These are phyloP conservation scores for Eunapius fragilis DNA, from an alignment of 37 sponge, comb jelly and placozoan genomes.

Conservation along the genomic window DNA sequence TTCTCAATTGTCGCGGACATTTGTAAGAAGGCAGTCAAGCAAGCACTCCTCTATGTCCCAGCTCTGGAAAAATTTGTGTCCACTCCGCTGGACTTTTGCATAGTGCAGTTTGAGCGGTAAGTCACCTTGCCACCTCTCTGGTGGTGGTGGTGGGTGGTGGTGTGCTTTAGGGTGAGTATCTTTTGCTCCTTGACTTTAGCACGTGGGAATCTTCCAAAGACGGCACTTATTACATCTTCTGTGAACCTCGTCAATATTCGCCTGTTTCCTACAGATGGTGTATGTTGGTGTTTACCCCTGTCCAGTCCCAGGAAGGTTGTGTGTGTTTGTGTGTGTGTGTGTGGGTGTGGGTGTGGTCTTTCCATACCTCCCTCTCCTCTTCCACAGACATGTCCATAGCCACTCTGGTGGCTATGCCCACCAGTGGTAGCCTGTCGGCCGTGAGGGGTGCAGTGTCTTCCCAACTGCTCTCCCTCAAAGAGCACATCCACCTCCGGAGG, in stretches of 20 bases:
- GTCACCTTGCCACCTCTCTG: background rate
- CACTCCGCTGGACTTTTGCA: background rate
- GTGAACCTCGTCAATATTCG: slow-evolving; percentile 10
- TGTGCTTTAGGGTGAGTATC: background rate
- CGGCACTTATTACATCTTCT: slow-evolving; percentile 3
- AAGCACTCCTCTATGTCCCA: background rate
- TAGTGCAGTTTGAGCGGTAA: background rate
- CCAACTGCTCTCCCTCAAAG: slow-evolving; percentile 54
- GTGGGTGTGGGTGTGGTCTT: background rate
- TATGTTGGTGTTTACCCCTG: slow-evolving; percentile 15
- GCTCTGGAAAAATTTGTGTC: background rate
- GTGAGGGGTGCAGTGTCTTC: background rate
- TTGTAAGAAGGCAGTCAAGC: background rate
- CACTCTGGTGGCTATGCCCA: slow-evolving; percentile 56
- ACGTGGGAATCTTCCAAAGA: background rate
- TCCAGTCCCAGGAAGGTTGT: slow-evolving; percentile 18
- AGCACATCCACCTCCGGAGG: slow-evolving; percentile 54
- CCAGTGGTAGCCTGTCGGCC: background rate
- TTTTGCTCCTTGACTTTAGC: background rate
- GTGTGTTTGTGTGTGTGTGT: background rate
- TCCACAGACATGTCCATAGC: slow-evolving; percentile 43
- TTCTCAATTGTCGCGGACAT: background rate
- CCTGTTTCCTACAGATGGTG: slow-evolving; percentile 40
- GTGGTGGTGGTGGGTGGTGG: no score
- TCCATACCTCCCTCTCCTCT: background rate